These are phyloP conservation scores for Coecobrya sp. DNA, from an alignment of 2,888 invertebrate species.

Conservation along the genomic window DNA sequence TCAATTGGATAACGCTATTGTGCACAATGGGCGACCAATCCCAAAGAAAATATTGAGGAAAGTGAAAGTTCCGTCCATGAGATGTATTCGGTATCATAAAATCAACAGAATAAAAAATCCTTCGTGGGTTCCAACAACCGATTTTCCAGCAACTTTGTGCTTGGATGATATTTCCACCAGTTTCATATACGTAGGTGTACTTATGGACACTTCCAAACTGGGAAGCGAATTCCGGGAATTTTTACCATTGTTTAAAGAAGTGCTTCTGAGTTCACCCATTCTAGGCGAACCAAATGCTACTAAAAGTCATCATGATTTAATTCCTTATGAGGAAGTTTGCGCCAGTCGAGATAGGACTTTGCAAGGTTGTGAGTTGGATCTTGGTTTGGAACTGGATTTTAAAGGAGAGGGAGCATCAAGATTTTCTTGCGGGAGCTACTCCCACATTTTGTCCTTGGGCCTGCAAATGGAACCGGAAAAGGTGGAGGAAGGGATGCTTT, in stretches of 20 bases:
- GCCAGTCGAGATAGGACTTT: constrained; percentile 93
- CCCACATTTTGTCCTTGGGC: constrained; percentile 90
- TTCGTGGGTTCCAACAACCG: constrained; percentile 17
- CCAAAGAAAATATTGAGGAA: constrained; percentile 17
- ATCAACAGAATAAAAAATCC: constrained; percentile 56
- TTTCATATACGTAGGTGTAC: constrained; percentile 54
- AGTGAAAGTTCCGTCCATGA: constrained; percentile 51
- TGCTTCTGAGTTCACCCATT: constrained; percentile 44
- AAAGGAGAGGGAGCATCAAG: constrained; percentile 86
- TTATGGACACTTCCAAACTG: constrained; percentile 72
- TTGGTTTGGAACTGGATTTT: constrained; percentile 89
- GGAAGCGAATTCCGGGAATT: constrained; percentile 37
- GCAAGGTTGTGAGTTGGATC: constrained; percentile 89
- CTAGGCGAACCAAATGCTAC: not conserved
- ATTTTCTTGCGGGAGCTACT: constrained; percentile 92
- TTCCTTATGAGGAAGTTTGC: constrained; percentile 91
- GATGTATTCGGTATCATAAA: constrained; percentile 35
- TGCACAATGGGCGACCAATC: constrained; percentile 9
- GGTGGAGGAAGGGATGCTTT: constrained; percentile 92
- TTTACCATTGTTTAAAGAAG: constrained; percentile 67
- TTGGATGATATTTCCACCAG: constrained; percentile 70
- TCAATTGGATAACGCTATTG: constrained; percentile 57
- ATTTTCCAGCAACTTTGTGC: constrained; percentile 56
- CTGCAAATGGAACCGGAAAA: constrained; percentile 92
- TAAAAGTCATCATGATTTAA: not conserved